Base-by-base conservation (phyloP, 2,797 vertebrate species). In the Parotocinclus haroldoi region DNA sequence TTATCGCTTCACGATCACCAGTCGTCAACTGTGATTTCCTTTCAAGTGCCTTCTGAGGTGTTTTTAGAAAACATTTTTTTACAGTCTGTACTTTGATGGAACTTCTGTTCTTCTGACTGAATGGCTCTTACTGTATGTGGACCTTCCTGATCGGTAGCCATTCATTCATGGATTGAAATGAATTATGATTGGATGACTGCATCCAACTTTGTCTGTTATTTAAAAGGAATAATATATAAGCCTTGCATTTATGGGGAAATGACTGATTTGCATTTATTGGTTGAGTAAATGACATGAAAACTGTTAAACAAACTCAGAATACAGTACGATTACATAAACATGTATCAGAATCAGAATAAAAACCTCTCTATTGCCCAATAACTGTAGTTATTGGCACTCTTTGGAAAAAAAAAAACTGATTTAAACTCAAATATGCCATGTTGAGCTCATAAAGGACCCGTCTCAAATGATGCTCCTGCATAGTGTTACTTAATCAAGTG, bases 41-140 rank as follows among this genome's bases (percentile, higher is more conserved):
- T 86, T 93, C 89, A 98, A 98, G 96, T 98, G 96, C 96, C 96
- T 98, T 97, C 86, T 89, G 90, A 90, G 92, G 89, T 50, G 71
- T 93, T 93, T 93, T 91, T 90, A 92, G 79, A 82, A 81, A 83
- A 79, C 78, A 79, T 80, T 79, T 42, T 42, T 3, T 42, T 9
- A 4, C 4, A 42, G 10, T 11, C 3, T 7, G 9, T 42, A 9
- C 40, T 42, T 42, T 42, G 9, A 4, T 9, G 40, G 27, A 27
- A 2, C 27, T 27, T 11, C 40, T 42, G 40, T 9, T 4, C 40
- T 4, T 11, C 40, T 42, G 40, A 27, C 2, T 42, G 40, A 9
- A 42, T 42, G 40, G 7, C 3, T 42, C 8, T 42, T 42, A 40
- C 38, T 5, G 38, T n/a, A 27, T 2, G 27, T 2, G 27, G 27